Conservation (phyloP, 2,113 vertebrate genomes). For the Chunga burmeisteri region DNA sequence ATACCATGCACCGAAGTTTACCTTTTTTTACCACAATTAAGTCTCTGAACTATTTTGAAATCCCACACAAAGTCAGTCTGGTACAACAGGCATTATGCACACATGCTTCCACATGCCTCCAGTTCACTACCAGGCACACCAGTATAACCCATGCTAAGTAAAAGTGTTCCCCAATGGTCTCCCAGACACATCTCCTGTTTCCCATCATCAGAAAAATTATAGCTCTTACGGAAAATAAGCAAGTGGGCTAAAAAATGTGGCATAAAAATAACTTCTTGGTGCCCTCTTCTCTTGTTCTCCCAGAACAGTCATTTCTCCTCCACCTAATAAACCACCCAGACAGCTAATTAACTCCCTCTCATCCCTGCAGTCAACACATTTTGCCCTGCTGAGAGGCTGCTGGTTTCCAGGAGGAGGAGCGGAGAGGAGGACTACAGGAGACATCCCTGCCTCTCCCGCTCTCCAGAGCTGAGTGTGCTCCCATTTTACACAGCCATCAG, state of each 20-base stretch:
- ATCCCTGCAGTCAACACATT: not conserved
- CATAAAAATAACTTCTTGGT: not conserved
- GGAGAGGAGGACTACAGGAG: not conserved
- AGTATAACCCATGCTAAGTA: not conserved
- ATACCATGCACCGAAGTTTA: not conserved
- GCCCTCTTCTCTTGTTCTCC: not conserved
- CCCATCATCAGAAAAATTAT: not conserved
- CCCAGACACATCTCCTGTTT: not conserved
- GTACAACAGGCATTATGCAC: not conserved
- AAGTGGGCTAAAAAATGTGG: not conserved
- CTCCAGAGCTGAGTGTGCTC: not conserved
- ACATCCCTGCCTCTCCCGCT: not conserved
- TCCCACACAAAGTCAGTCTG: not conserved
- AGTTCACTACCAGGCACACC: constrained; percentile 6
- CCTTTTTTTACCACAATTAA: constrained; percentile 6
- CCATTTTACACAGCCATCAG: not conserved
- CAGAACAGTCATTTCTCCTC: not conserved
- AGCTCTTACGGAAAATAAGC: not conserved
- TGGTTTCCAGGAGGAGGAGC: not conserved
- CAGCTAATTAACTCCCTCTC: not conserved
- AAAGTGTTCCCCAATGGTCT: not conserved
- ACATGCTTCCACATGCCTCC: constrained; percentile 22
- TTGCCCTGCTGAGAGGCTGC: not conserved
- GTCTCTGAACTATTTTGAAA: constrained; percentile 32
- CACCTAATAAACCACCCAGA: not conserved